These are phyloP conservation scores for Archips crataeganus DNA, from an alignment of 2,888 invertebrate genomes.

Conservation along the genomic window DNA sequence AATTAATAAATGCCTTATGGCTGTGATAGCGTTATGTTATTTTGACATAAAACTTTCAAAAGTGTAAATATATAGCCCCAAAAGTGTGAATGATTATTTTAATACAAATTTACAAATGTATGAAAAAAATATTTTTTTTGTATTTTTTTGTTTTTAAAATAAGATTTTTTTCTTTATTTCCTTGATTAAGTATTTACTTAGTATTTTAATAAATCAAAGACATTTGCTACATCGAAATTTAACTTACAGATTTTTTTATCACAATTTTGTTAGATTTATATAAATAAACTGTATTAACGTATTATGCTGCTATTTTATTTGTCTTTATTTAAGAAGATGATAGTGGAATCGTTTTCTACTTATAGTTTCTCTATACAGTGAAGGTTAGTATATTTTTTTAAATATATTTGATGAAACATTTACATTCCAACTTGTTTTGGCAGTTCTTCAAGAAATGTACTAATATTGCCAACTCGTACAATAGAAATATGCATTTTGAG, in stretches of 20 bases:
- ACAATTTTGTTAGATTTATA: conserved; percentile 23
- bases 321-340: not conserved
- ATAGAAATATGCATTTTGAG: not conserved
- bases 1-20: conserved; percentile 14
- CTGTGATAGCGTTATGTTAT: conserved; percentile 20
- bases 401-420: not conserved
- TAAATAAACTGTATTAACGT: conserved; percentile 10
- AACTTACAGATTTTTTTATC: not conserved
- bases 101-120: conserved; percentile 2
- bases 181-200: not conserved
- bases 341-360: too few species aligned
- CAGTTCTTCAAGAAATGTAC: not conserved
- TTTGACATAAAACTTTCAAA: not conserved
- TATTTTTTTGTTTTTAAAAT: not conserved
- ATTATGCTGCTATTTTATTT: conserved; percentile 8
- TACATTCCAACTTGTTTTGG: not conserved
- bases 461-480: not conserved
- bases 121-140: not conserved
- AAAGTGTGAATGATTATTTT: not conserved
- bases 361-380: too few species aligned
- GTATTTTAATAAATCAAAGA: conserved; percentile 16
- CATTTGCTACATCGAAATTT: conserved; percentile 11
- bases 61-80: not conserved
- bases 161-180: not conserved
- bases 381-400: not conserved